Percentiles rank a stretch among this genome's conserved stretches.
Evolutionary conservation across 2,797 vertebrate species (phyloP).

Genomic region (Propithecus perrieri): DNA sequence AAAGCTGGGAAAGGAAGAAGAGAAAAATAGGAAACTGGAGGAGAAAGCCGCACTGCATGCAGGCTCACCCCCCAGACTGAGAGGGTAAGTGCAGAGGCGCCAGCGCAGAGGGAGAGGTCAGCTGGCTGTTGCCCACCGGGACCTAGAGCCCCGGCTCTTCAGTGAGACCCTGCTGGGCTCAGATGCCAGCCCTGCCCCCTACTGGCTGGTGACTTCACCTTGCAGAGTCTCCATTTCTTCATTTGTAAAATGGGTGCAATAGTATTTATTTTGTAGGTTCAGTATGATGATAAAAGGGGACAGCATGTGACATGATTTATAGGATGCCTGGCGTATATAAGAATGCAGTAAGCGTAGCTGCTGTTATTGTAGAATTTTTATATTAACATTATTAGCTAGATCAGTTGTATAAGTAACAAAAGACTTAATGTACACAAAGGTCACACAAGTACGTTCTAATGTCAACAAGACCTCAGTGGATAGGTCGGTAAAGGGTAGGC

Average conservation of each 20-base stretch:
- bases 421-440: background rate
- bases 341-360: background rate
- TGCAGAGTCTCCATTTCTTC: background rate
- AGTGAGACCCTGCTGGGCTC: background rate
- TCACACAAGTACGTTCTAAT: background rate
- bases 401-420: background rate
- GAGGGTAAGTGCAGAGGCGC: no score
- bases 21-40: background rate
- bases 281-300: background rate
- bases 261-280: background rate
- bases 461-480: background rate
- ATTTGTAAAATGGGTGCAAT: background rate
- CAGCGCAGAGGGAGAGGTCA: background rate
- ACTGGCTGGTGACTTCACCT: background rate
- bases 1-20: background rate
- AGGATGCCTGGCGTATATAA: background rate
- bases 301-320: background rate
- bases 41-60: background rate
- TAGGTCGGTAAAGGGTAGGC: background rate
- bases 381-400: background rate
- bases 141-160: background rate
- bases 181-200: background rate
- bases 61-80: background rate
- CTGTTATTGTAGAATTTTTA: background rate
- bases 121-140: accelerated